Conservation (phyloP, 2,113 vertebrate species). For the Xenopus borealis region DNA sequence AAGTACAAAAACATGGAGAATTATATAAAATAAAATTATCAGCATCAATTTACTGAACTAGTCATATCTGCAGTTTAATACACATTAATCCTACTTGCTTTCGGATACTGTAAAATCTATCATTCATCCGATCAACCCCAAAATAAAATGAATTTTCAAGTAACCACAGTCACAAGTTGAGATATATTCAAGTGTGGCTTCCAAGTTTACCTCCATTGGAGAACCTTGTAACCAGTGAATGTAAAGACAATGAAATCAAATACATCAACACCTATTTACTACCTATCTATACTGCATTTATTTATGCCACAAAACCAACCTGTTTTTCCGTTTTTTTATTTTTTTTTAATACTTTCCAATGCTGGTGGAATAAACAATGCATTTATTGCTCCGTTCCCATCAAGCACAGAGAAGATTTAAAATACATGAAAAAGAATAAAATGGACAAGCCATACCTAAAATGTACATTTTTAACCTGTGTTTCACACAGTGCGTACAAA, state of each 20-base stretch:
- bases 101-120: conserved; percentile 75
- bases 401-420: conserved; percentile 26
- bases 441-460: conserved; percentile 50
- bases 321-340: conserved; percentile 46
- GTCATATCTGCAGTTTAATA: conserved; percentile 83
- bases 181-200: conserved; percentile 71
- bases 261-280: conserved; percentile 53
- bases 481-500: conserved; percentile 39
- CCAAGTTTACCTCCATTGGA: conserved; percentile 61
- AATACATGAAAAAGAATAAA: conserved; percentile 52
- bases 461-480: conserved; percentile 47
- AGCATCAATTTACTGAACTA: conserved; percentile 79
- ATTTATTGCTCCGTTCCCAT: not conserved
- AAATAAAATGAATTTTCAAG: conserved; percentile 79
- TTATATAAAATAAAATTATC: conserved; percentile 84
- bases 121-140: conserved; percentile 71
- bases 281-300: conserved; percentile 50
- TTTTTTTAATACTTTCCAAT: conserved; percentile 23
- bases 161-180: conserved; percentile 74
- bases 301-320: conserved; percentile 51
- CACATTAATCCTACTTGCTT: conserved; percentile 80
- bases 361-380: conserved; percentile 10
- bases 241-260: conserved; percentile 60
- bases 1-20: conserved; percentile 64
- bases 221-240: conserved; percentile 61